A percentile compares a stretch with the other conserved stretches of the same genome.
Evolutionary conservation across 2,888 invertebrate species (phyloP).

Genomic region (Spilosoma lubricipeda): DNA sequence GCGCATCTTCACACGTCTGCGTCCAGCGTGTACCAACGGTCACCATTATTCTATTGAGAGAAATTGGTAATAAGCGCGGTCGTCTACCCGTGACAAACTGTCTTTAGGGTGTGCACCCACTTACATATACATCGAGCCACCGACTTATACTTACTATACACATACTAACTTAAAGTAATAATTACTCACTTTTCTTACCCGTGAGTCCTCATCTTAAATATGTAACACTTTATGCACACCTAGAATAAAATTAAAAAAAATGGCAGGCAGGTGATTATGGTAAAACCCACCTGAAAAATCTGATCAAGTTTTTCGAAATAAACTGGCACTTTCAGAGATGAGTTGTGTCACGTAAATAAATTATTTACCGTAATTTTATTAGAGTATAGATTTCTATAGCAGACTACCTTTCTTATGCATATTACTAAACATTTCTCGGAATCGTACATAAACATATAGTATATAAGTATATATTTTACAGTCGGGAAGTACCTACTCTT

Average conservation of each 20-base stretch:
- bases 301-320: too few species aligned
- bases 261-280: not conserved
- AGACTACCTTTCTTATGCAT: not conserved
- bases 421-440: not conserved
- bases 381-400: not conserved
- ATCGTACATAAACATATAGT: not conserved
- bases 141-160: too few species aligned
- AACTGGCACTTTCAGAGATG: not conserved
- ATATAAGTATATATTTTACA: not conserved
- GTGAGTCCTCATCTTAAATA: not conserved
- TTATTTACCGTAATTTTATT: not conserved
- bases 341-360: not conserved
- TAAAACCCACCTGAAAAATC: not conserved
- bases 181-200: too few species aligned
- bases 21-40: conserved; percentile 22
- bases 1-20: conserved; percentile 39
- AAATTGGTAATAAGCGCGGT: conserved; percentile 48
- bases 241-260: not conserved
- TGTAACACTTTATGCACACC: not conserved
- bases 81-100: conserved; percentile 39
- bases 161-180: too few species aligned
- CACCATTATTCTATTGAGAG: conserved; percentile 50
- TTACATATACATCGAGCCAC: not conserved
- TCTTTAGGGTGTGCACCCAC: conserved; percentile 25
- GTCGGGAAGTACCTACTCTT: not conserved